Evolutionary conservation across 2,113 vertebrate species (phyloP).

Genomic region (Lepus timidus): DNA sequence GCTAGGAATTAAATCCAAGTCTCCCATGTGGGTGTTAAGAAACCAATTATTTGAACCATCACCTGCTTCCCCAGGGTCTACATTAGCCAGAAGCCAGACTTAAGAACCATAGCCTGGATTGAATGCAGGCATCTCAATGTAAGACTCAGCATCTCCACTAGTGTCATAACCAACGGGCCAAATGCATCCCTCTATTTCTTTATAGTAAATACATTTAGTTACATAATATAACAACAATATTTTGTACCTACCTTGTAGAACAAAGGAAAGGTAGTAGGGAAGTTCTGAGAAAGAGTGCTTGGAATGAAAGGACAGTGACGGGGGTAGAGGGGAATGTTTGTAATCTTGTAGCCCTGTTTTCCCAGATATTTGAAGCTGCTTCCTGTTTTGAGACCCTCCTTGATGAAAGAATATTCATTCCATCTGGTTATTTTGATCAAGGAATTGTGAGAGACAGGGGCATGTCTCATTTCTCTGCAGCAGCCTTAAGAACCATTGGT

Average conservation of each 20-base stretch:
- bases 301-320: neutral
- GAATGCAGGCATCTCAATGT: too few relatives aligned
- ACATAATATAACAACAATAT: neutral
- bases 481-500: neutral
- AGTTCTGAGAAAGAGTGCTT: neutral
- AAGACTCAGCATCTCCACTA: too few relatives aligned
- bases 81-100: too few relatives aligned
- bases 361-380: neutral
- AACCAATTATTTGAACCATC: too few relatives aligned
- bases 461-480: neutral
- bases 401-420: neutral
- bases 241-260: neutral
- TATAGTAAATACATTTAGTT: neutral
- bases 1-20: too few relatives aligned
- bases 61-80: too few relatives aligned
- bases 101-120: too few relatives aligned
- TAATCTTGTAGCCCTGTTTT: neutral
- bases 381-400: neutral
- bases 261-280: neutral
- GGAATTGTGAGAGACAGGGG: neutral
- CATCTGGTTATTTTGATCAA: neutral
- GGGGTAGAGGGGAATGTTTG: fast-evolving
- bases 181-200: neutral
- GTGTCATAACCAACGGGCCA: too few relatives aligned
- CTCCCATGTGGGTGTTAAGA: too few relatives aligned